Evolutionary conservation across 1,140 invertebrate species (phyloP), one percentile per base, ranked within the genome.

Genomic region (Pachyrhynchus sulphureomaculatus): DNA sequence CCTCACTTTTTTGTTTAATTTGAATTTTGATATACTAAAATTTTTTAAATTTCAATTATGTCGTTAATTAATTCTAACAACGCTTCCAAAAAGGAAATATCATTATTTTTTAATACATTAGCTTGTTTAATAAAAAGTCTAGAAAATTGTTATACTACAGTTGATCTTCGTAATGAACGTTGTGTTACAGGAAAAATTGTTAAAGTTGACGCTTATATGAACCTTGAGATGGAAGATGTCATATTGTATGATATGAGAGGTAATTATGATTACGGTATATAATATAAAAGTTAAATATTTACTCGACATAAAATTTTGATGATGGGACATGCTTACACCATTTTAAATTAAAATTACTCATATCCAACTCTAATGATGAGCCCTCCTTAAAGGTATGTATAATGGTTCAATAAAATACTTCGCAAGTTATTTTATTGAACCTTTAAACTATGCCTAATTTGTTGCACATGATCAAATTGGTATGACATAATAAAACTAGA

Each of bases 161-260:
- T 75, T 36, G 73, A 75, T 68, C 62, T 75, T 54, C 41, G 67
- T 64, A 70, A 74, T 57, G 73, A 75, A 67, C 61, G 60, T 44
- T 63, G 59, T 65, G 66, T 72, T 39, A 56, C 60, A 18, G 73
- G 73, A 64, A 69, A 68, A 69, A 68, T 75, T 34, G 41, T 47
- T 12, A 47, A 62, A 60, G 72, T 74, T 2, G 73, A 75, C 65
- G 73, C 64, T 9, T 62, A 39, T 44, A 75, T 75, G 73, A 75
- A 75, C 53, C 52, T 75, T 39, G 69, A 75, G 60, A 68, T 75
- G 64, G 68, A 72, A 60, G 61, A 72, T 64, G 72, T 66, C 29
- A 53, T 66, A 24, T 69, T 65, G 57, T 72, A 66, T 48, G 67
- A 75, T 61, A 18, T 61, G 15, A 60, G 55, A 55, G 71, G 71